Percentiles rank a stretch among this genome's conserved stretches.
phyloP scores from a whole-genome alignment of 37 sponge, comb jelly and placozoan species.

The Axinella damicornis region DNA sequence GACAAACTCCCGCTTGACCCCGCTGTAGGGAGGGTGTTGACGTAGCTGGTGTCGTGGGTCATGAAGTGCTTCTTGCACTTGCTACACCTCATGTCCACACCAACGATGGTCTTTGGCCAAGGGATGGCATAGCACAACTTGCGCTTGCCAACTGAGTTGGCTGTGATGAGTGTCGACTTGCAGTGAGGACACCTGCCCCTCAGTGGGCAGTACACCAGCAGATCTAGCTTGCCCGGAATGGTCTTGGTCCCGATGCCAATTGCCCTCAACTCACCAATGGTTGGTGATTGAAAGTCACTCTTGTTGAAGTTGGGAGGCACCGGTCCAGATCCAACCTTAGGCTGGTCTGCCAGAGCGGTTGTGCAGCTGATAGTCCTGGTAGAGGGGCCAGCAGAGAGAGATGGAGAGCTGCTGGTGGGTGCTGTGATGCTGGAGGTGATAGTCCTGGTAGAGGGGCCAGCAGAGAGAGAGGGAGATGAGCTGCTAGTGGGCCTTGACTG shows the following conservation, averaged over 20 bases:
- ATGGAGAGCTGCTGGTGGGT: neutral
- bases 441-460: no score
- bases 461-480: neutral
- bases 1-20: slow-evolving; percentile 41
- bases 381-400: neutral
- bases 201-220: slow-evolving; percentile 47
- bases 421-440: slow-evolving; percentile 12
- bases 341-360: neutral
- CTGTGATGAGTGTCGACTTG: slow-evolving; percentile 44
- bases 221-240: slow-evolving; percentile 37
- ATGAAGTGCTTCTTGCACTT: slow-evolving; percentile 43
- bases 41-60: slow-evolving; percentile 11
- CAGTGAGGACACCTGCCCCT: slow-evolving; percentile 48
- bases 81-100: slow-evolving; percentile 44
- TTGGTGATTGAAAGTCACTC: slow-evolving; percentile 17
- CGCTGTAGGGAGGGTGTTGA: slow-evolving; percentile 50
- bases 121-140: slow-evolving; percentile 44
- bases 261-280: slow-evolving; percentile 25
- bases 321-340: slow-evolving; percentile 29
- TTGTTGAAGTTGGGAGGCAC: slow-evolving; percentile 34
- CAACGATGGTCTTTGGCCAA: slow-evolving; percentile 43
- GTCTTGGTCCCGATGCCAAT: slow-evolving; percentile 43
- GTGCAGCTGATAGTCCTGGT: neutral
- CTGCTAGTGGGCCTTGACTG: slow-evolving; percentile 23
- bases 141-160: slow-evolving; percentile 51